Percentiles rank a stretch among this genome's conserved stretches.
Conservation (phyloP, 2,888 invertebrate species). For the Mesochorus sp. region DNA sequence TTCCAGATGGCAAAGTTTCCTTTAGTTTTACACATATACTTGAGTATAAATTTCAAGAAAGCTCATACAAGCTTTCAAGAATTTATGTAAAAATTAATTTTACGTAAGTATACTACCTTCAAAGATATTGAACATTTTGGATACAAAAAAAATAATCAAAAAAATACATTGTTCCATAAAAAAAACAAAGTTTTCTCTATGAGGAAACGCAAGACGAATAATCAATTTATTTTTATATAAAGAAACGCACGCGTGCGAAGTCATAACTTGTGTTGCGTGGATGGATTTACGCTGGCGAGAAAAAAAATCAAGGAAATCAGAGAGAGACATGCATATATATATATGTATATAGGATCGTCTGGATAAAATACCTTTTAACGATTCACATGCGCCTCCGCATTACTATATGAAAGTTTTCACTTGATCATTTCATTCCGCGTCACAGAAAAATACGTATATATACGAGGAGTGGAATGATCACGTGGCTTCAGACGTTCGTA, state of each 20-base stretch:
- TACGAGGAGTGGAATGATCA: constrained; percentile 22
- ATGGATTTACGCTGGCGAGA: not conserved
- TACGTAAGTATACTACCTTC: too few species aligned
- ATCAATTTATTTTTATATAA: not conserved
- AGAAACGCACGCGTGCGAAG: not conserved
- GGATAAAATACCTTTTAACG: constrained; percentile 32
- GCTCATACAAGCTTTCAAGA: too few species aligned
- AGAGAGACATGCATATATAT: constrained; percentile 2
- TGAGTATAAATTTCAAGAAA: too few species aligned
- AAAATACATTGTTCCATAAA: too few species aligned
- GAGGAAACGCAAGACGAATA: not conserved
- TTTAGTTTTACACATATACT: too few species aligned
- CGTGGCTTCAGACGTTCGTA: constrained; percentile 23
- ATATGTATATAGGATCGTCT: constrained; percentile 1
- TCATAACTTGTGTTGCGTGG: not conserved
- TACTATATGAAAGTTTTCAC: constrained; percentile 38
- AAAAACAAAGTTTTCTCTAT: too few species aligned
- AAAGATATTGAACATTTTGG: too few species aligned
- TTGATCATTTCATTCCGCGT: constrained; percentile 43
- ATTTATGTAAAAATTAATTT: too few species aligned
- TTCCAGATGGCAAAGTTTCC: too few species aligned
- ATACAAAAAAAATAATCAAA: too few species aligned
- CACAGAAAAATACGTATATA: too few species aligned
- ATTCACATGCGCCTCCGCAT: constrained; percentile 8
- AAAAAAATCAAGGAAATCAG: not conserved